A percentile compares a stretch with the other conserved stretches of the same genome.
phyloP scores from a whole-genome alignment of 2,113 vertebrate species.

The Microtus richardsoni region DNA sequence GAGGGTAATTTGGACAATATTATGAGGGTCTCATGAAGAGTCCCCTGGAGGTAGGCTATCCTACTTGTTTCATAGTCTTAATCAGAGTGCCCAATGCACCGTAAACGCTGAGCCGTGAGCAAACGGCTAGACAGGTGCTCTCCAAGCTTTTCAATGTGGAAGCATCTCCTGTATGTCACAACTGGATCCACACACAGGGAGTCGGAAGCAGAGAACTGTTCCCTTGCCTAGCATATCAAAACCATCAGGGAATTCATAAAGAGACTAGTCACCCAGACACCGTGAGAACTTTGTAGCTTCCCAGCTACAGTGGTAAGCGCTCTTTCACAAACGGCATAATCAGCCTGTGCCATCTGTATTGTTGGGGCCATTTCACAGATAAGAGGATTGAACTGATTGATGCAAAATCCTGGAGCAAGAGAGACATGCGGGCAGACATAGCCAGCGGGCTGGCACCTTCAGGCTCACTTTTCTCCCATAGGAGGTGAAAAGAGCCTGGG shows the following conservation, averaged over 20 bases:
- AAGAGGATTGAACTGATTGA: not conserved
- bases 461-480: not conserved
- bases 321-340: not conserved
- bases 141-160: not conserved
- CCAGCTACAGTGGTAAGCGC: not conserved
- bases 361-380: not conserved
- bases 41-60: not conserved
- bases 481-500: accelerated
- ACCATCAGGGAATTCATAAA: not conserved
- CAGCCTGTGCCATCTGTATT: not conserved
- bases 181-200: no score
- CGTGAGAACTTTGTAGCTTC: not conserved
- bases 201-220: accelerated
- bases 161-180: not conserved
- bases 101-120: not conserved
- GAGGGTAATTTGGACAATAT: not conserved
- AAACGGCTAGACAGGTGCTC: not conserved
- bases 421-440: not conserved
- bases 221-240: not conserved
- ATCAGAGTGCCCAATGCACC: not conserved
- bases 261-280: not conserved
- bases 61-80: conserved; percentile 23
- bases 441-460: not conserved
- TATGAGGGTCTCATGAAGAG: not conserved
- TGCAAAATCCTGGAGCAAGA: not conserved